phyloP scores from a whole-genome alignment of 2,113 vertebrate genomes.

The Phyllostomus discolor region DNA sequence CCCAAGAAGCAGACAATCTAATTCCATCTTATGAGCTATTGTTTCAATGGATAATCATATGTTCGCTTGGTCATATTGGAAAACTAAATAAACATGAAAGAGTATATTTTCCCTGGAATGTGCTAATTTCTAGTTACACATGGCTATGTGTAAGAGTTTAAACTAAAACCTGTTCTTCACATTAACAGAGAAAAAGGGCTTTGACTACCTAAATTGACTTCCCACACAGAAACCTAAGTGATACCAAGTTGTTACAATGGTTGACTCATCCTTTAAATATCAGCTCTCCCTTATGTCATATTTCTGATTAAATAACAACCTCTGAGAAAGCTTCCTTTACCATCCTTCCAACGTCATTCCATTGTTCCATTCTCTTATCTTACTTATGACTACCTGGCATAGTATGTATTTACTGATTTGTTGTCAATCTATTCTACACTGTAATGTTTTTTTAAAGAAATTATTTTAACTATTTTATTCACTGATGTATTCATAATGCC shows the following conservation, averaged over 20 bases:
- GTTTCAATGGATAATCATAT: not conserved
- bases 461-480: not conserved
- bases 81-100: conserved; percentile 38
- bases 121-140: conserved; percentile 37
- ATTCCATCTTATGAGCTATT: not conserved
- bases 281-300: conserved; percentile 21
- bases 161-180: conserved; percentile 46
- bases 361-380: not conserved
- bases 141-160: conserved; percentile 21
- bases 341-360: not conserved
- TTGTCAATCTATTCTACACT: not conserved
- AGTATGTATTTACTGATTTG: not conserved
- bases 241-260: conserved; percentile 60
- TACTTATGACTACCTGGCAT: not conserved
- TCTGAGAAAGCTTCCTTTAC: not conserved
- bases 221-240: conserved; percentile 54
- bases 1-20: conserved; percentile 13
- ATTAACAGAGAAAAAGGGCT: conserved; percentile 41
- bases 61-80: conserved; percentile 4
- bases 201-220: conserved; percentile 58
- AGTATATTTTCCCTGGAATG: not conserved
- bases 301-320: conserved; percentile 42
- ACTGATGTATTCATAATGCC: not conserved
- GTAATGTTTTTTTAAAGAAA: not conserved
- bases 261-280: conserved; percentile 63